These are phyloP conservation scores for Chrysopa pallens DNA, from an alignment of 1,140 invertebrate genomes.

Conservation along the genomic window DNA sequence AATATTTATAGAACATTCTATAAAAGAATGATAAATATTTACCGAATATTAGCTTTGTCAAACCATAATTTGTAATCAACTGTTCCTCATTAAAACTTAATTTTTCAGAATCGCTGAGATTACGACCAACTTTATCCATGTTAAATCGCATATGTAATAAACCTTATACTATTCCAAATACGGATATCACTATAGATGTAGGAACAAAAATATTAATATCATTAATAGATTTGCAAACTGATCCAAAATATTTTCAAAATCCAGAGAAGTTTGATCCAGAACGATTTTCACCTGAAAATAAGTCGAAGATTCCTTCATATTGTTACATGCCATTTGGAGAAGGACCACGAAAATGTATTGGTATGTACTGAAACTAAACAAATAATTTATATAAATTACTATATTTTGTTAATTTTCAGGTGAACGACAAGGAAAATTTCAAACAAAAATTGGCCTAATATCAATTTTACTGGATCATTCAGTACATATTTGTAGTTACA, in stretches of 20 bases:
- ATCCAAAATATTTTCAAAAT: conserved; percentile 2
- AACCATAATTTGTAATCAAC: too few relatives aligned
- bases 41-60: too few relatives aligned
- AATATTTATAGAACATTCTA: too few relatives aligned
- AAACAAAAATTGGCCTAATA: too few relatives aligned
- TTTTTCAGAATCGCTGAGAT: conserved; percentile 31
- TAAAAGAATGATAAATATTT: too few relatives aligned
- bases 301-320: conserved; percentile 9
- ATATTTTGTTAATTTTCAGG: too few relatives aligned
- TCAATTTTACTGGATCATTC: too few relatives aligned
- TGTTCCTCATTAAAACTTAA: too few relatives aligned
- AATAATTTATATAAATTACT: too few relatives aligned
- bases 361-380: conserved; percentile 7
- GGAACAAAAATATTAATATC: conserved; percentile 23
- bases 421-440: too few relatives aligned
- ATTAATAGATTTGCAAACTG: conserved; percentile 16
- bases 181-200: conserved; percentile 20
- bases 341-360: conserved; percentile 19
- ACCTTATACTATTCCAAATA: conserved; percentile 25
- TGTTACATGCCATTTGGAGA: conserved; percentile 18
- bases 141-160: conserved; percentile 28
- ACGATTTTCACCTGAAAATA: conserved; percentile 12
- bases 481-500: too few relatives aligned
- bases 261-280: conserved; percentile 19
- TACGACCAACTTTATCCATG: conserved; percentile 36